These are phyloP conservation scores for Cataglyphis albicans DNA, from an alignment of 2,888 invertebrate genomes.

Conservation along the genomic window DNA sequence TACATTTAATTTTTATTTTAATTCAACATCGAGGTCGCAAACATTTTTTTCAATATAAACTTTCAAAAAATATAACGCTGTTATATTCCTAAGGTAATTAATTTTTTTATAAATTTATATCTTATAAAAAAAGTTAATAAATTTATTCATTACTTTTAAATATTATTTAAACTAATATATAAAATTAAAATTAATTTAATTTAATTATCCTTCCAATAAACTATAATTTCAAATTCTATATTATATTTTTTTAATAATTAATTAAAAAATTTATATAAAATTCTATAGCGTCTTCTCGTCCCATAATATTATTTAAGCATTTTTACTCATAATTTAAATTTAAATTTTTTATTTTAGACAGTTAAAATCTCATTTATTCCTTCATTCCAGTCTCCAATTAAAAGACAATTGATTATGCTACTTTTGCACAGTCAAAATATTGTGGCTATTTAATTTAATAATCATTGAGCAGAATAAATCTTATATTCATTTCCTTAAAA, in stretches of 20 bases:
- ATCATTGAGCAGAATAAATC: conserved; percentile 92
- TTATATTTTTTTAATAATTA: too few species aligned
- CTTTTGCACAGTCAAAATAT: conserved; percentile 93
- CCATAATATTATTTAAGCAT: conserved; percentile 89
- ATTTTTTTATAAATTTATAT: conserved; percentile 87
- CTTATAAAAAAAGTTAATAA: too few species aligned
- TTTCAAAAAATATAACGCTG: conserved; percentile 93
- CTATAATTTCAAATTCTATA: conserved; percentile 84
- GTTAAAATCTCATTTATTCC: conserved; percentile 89
- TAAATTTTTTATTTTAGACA: conserved; percentile 86
- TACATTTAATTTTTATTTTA: conserved; percentile 90
- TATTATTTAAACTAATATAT: too few species aligned
- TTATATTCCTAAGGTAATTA: conserved; percentile 95
- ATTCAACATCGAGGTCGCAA: conserved; percentile 97
- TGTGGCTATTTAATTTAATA: conserved; percentile 90
- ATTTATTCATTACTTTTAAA: too few species aligned
- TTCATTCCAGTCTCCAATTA: conserved; percentile 94
- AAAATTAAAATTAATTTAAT: conserved; percentile 86
- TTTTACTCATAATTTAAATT: conserved; percentile 89
- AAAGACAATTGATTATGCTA: conserved; percentile 93
- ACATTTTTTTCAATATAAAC: conserved; percentile 91
- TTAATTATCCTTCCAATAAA: conserved; percentile 90
- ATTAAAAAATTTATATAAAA: conserved; percentile 88
- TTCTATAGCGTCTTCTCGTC: conserved; percentile 94
- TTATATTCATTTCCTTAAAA: conserved; percentile 90